phyloP scores from a whole-genome alignment of 2,888 invertebrate genomes.

The Eumacrocentrus americanus region DNA sequence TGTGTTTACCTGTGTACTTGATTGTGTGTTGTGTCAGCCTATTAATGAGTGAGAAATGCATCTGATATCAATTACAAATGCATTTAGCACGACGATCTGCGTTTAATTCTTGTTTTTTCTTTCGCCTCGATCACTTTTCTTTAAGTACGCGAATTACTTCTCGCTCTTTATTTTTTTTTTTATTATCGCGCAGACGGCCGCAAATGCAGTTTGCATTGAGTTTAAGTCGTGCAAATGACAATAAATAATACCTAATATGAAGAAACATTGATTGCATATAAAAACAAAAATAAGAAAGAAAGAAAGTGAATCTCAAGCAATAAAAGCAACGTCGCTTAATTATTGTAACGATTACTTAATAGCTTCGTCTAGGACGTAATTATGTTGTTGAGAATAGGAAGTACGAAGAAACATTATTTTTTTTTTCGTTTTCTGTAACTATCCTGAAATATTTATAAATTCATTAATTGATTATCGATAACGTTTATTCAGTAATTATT shows the following conservation, averaged over 20 bases:
- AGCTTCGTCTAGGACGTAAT: conserved; percentile 47
- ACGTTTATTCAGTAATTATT: conserved; percentile 45
- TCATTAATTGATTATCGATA: conserved; percentile 51
- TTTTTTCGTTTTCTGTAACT: conserved; percentile 22
- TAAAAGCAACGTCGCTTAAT: conserved; percentile 48
- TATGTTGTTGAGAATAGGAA: conserved; percentile 36
- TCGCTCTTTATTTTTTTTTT: conserved; percentile 1
- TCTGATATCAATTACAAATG: conserved; percentile 44
- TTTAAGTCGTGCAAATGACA: conserved; percentile 41
- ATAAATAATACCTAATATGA: conserved; percentile 51
- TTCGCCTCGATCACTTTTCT: too few species aligned
- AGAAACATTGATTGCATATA: conserved; percentile 37
- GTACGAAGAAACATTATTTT: conserved; percentile 48
- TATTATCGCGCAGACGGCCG: background rate
- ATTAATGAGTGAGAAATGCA: conserved; percentile 51
- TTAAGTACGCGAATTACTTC: conserved; percentile 19
- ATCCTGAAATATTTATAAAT: conserved; percentile 49
- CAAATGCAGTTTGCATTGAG: conserved; percentile 43
- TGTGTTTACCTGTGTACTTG: conserved; percentile 39
- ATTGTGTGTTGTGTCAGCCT: conserved; percentile 42
- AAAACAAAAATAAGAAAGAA: conserved; percentile 37
- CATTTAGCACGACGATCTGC: conserved; percentile 44
- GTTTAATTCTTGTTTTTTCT: conserved; percentile 32
- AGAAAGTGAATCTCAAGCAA: conserved; percentile 41
- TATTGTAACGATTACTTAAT: conserved; percentile 47